phyloP scores from a whole-genome alignment of 1,140 invertebrate genomes.

The Matsumurasca onukii region DNA sequence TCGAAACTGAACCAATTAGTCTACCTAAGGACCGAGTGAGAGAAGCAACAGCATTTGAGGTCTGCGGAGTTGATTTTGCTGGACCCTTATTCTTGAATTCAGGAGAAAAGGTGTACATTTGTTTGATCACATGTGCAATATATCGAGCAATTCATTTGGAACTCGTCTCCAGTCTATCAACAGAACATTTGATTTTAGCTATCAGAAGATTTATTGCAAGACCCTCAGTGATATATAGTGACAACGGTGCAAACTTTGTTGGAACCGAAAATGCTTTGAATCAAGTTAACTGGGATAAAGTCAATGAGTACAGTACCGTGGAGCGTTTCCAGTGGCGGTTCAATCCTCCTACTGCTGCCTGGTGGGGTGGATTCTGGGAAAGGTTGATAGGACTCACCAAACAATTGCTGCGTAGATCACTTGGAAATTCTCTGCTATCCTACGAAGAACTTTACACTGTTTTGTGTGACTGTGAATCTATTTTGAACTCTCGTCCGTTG shows the following conservation, averaged over 20 bases:
- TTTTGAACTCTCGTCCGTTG: background rate
- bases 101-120: conserved; percentile 43
- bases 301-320: background rate
- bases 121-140: conserved; percentile 46
- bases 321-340: background rate
- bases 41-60: background rate
- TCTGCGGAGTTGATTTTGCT: background rate
- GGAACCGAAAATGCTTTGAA: conserved; percentile 38
- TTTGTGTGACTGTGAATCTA: background rate
- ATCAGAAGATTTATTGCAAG: conserved; percentile 45
- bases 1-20: background rate
- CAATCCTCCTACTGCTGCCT: background rate
- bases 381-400: background rate
- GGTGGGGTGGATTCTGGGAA: background rate
- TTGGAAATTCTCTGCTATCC: background rate
- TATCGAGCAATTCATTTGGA: conserved; percentile 47
- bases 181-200: too few relatives aligned
- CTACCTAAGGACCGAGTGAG: background rate
- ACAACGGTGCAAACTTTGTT: conserved; percentile 49
- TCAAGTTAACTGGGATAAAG: background rate
- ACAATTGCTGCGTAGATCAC: background rate
- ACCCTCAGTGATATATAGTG: conserved; percentile 45
- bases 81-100: background rate
- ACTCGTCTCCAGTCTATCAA: conserved; percentile 41
- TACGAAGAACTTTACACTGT: background rate